Evolutionary conservation across 1,140 invertebrate species (phyloP).

Genomic region (Lepidurus packardi): DNA sequence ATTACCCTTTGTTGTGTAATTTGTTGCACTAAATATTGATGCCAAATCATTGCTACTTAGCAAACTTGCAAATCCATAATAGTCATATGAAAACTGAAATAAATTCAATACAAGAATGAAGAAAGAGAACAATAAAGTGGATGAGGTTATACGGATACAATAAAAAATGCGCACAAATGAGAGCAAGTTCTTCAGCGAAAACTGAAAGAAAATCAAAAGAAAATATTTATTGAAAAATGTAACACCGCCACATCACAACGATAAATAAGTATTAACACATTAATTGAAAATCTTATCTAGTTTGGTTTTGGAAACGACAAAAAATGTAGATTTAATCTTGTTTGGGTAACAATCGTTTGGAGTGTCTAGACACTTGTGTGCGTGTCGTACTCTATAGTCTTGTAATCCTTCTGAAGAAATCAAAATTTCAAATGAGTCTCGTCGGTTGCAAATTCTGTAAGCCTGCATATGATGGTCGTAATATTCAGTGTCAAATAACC

Average conservation of each 20-base stretch:
- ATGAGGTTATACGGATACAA: not conserved
- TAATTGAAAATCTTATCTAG: not conserved
- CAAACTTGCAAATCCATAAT: not conserved
- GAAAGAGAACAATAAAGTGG: not conserved
- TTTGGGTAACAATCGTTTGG: not conserved
- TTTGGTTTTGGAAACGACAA: not conserved
- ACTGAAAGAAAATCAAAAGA: not conserved
- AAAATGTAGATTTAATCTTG: not conserved
- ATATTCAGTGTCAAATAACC: not conserved
- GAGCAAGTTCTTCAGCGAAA: not conserved
- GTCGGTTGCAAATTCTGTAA: not conserved
- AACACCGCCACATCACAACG: not conserved
- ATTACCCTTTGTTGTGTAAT: conserved; percentile 6
- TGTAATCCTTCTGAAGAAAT: conserved; percentile 6
- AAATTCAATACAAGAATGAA: not conserved
- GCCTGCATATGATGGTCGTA: not conserved
- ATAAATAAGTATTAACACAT: not conserved
- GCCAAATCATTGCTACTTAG: not conserved
- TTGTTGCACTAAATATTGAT: not conserved
- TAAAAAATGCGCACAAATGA: not conserved
- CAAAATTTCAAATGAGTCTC: not conserved
- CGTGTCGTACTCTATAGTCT: not conserved
- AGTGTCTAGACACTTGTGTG: not conserved
- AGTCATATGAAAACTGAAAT: not conserved
- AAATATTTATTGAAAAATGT: not conserved